phyloP scores from a whole-genome alignment of 2,113 vertebrate genomes.

The Centrocercus urophasianus region DNA sequence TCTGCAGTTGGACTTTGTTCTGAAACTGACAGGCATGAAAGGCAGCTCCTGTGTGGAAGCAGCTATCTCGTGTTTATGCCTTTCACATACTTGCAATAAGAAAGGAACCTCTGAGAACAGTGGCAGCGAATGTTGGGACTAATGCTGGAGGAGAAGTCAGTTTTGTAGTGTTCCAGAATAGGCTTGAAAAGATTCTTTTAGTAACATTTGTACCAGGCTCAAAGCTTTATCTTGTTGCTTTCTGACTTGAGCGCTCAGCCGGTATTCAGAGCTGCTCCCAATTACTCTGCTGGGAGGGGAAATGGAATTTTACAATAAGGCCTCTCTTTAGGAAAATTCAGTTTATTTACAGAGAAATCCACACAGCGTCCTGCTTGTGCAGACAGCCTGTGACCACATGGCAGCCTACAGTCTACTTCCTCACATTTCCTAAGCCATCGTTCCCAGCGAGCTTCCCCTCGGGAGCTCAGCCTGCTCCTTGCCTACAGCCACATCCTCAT shows the following conservation, averaged over 20 bases:
- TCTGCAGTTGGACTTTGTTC: background rate
- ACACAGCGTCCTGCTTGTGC: background rate
- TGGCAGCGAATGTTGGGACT: background rate
- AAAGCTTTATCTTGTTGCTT: constrained; percentile 24
- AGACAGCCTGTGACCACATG: background rate
- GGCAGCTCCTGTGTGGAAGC: background rate
- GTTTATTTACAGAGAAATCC: constrained; percentile 22
- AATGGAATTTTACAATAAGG: constrained; percentile 23
- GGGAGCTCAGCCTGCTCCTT: background rate
- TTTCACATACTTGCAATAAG: background rate
- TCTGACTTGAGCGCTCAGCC: background rate
- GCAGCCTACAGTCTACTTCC: background rate
- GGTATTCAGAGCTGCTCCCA: background rate
- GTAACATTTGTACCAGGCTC: background rate
- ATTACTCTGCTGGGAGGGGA: background rate
- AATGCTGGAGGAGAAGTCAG: constrained; percentile 11
- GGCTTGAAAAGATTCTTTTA: constrained; percentile 29
- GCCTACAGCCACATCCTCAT: background rate
- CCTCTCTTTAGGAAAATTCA: background rate
- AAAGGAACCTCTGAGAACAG: background rate
- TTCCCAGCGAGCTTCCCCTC: background rate
- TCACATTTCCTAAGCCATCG: background rate
- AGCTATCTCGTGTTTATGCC: background rate
- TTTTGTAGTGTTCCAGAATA: background rate
- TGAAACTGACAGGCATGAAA: constrained; percentile 14